Evolutionary conservation across 2,888 invertebrate genomes (phyloP).

Genomic region (Harpalus rubripes): DNA sequence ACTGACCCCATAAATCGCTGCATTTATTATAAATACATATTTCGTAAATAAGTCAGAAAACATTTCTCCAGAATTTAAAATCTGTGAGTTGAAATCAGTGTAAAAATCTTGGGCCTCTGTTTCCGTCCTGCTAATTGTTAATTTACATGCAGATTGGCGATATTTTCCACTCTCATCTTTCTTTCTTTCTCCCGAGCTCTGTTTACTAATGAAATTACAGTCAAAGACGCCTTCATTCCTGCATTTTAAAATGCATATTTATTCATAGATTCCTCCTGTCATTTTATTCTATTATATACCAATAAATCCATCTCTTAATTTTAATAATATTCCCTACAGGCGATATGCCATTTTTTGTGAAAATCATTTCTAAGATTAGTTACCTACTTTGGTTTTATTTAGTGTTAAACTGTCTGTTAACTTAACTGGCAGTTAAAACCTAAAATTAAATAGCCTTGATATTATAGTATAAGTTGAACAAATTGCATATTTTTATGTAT

Average conservation of each 20-base stretch:
- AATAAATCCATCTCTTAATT: constrained; percentile 43
- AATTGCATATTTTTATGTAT: too few relatives aligned
- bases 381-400: too few relatives aligned
- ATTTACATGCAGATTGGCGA: constrained; percentile 63
- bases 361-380: not conserved
- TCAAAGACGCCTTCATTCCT: constrained; percentile 39
- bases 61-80: not conserved
- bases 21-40: not conserved
- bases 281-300: constrained; percentile 62
- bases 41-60: not conserved
- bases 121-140: constrained; percentile 58
- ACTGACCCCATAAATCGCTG: not conserved
- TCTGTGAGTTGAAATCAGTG: constrained; percentile 15
- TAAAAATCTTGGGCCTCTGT: constrained; percentile 53
- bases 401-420: too few relatives aligned
- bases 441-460: too few relatives aligned
- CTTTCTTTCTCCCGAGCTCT: constrained; percentile 45
- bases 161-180: constrained; percentile 48
- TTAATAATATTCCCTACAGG: constrained; percentile 23
- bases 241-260: constrained; percentile 65
- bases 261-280: constrained; percentile 64
- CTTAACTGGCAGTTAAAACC: too few relatives aligned
- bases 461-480: too few relatives aligned
- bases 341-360: not conserved
- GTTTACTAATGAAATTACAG: constrained; percentile 62